Evolutionary conservation across 2,888 invertebrate genomes (phyloP).

Genomic region (Eupithecia vulgata): DNA sequence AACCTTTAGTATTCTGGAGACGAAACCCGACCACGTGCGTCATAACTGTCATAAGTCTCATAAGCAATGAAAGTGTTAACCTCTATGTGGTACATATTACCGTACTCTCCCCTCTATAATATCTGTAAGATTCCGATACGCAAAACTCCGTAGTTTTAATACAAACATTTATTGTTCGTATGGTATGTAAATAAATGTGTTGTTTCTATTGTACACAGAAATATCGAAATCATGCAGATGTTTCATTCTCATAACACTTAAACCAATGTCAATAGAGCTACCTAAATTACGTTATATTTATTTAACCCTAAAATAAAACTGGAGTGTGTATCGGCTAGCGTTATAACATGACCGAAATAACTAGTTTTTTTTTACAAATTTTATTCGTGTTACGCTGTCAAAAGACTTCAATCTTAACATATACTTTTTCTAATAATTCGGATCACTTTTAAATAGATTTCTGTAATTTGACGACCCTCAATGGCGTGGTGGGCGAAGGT

Average conservation of each 20-base stretch:
- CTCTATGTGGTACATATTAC: neutral
- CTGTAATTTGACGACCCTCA: neutral
- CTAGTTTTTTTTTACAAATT: neutral
- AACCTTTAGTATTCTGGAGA: too few species aligned
- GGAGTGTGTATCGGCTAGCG: neutral
- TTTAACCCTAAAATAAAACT: neutral
- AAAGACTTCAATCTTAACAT: neutral
- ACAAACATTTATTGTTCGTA: slow-evolving; percentile 3
- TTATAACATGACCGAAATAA: neutral
- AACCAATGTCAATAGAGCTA: neutral
- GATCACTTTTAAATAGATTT: neutral
- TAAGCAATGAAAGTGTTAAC: neutral
- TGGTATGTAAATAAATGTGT: neutral
- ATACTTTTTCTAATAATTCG: neutral
- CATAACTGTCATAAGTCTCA: too few species aligned
- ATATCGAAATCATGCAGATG: neutral
- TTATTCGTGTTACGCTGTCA: neutral
- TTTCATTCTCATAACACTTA: neutral
- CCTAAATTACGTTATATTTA: neutral
- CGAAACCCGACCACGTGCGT: too few species aligned
- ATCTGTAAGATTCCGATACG: neutral
- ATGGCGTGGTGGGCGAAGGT: too few species aligned
- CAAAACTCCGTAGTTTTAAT: neutral
- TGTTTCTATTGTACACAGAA: neutral
- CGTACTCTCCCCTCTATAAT: neutral